These are phyloP conservation scores for Drosophila silvestris DNA, from an alignment of 2,888 invertebrate species.

Conservation along the genomic window DNA sequence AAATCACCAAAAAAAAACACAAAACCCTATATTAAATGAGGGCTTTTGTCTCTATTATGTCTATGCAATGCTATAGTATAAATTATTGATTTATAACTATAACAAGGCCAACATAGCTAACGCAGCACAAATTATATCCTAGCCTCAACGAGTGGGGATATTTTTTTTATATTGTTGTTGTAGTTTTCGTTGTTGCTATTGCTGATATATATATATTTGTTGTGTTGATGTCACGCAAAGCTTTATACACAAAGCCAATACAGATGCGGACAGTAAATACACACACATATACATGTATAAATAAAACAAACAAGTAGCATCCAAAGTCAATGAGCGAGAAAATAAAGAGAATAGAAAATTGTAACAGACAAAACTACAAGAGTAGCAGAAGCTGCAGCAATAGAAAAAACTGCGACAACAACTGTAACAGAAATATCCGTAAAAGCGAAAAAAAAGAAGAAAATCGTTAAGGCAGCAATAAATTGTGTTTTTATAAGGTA, in stretches of 20 bases:
- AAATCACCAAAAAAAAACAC: conserved; percentile 12
- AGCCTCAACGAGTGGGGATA: conserved; percentile 35
- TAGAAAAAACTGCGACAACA: conserved; percentile 31
- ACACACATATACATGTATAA: conserved; percentile 21
- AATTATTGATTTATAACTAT: conserved; percentile 71
- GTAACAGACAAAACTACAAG: conserved; percentile 55
- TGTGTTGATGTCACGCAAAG: conserved; percentile 73
- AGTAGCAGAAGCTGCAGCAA: conserved; percentile 18
- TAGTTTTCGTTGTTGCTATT: conserved; percentile 17
- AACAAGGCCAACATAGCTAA: conserved; percentile 63
- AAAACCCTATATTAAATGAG: conserved; percentile 11
- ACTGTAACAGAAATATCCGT: conserved; percentile 44
- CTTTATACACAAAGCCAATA: conserved; percentile 66
- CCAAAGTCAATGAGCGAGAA: conserved; percentile 55
- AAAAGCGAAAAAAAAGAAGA: conserved; percentile 26
- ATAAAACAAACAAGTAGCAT: conserved; percentile 51
- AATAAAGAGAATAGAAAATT: conserved; percentile 49
- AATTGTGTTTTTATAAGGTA: conserved; percentile 81
- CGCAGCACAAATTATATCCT: conserved; percentile 54
- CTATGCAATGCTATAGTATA: conserved; percentile 48
- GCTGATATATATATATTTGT: conserved; percentile 45
- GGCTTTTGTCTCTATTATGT: conserved; percentile 19
- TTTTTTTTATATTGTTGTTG: conserved; percentile 24
- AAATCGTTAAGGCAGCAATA: conserved; percentile 76
- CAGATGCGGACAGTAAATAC: conserved; percentile 44